Evolutionary conservation across 2,797 vertebrate genomes (phyloP).

Genomic region (Myotis pilosus): DNA sequence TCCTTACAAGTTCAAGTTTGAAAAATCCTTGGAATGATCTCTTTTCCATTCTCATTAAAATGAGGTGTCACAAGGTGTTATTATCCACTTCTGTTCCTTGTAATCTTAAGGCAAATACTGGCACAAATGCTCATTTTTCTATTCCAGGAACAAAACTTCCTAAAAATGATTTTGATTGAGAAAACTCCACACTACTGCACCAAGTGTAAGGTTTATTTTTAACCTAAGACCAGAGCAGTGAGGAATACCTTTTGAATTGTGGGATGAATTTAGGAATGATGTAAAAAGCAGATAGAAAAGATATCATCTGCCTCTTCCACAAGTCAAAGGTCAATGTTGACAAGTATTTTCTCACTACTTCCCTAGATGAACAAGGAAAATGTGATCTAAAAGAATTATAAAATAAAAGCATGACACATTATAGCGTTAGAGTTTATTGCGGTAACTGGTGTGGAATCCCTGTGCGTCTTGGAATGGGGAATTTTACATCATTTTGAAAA

Average conservation of each 20-base stretch:
- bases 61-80: not conserved
- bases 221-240: not conserved
- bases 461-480: conserved; percentile 30
- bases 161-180: not conserved
- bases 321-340: conserved; percentile 23
- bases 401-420: conserved; percentile 36
- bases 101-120: not conserved
- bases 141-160: not conserved
- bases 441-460: conserved; percentile 31
- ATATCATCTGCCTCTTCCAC: not conserved
- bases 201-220: conserved; percentile 48
- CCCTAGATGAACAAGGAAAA: conserved; percentile 25
- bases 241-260: conserved; percentile 9
- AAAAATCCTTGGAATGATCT: not conserved
- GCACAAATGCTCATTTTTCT: conserved; percentile 2
- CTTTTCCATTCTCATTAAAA: conserved; percentile 9
- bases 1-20: conserved; percentile 1
- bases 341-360: not conserved
- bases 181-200: not conserved
- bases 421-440: conserved; percentile 27
- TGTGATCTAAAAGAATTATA: conserved; percentile 32
- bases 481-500: conserved; percentile 56
- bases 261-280: conserved; percentile 47
- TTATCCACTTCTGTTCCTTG: not conserved
- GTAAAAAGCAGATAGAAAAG: conserved; percentile 39